phyloP scores from a whole-genome alignment of 1,140 invertebrate genomes.

The Nasonia vitripennis region DNA sequence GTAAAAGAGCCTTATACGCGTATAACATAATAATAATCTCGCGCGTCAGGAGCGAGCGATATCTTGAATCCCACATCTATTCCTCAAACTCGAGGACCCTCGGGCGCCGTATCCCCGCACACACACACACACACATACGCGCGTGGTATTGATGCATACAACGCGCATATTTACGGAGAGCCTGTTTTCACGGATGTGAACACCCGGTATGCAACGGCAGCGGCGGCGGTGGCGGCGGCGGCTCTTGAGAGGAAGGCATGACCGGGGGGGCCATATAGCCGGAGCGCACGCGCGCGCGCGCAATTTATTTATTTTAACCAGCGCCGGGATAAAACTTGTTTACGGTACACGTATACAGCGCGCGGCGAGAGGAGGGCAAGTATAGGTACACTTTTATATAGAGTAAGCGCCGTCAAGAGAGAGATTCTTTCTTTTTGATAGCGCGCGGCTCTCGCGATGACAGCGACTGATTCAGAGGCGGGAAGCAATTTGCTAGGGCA shows the following conservation, averaged over 20 bases:
- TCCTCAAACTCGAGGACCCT: background rate
- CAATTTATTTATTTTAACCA: slow-evolving; percentile 72
- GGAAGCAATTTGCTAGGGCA: slow-evolving; percentile 50
- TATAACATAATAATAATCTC: background rate
- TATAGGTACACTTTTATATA: slow-evolving; percentile 4
- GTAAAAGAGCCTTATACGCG: background rate
- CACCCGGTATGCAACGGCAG: slow-evolving; percentile 67
- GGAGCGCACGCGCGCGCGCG: slow-evolving; percentile 44
- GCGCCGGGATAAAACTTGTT: slow-evolving; percentile 71
- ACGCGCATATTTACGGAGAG: slow-evolving; percentile 71
- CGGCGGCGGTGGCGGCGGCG: slow-evolving; percentile 44
- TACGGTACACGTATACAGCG: slow-evolving; percentile 56
- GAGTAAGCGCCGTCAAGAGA: slow-evolving; percentile 33
- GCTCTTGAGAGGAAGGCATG: slow-evolving; percentile 58
- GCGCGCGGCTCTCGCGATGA: slow-evolving; percentile 32
- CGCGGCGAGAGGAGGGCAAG: background rate
- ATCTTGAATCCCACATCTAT: background rate
- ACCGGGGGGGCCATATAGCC: slow-evolving; percentile 50
- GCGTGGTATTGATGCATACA: slow-evolving; percentile 70
- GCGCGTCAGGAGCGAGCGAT: background rate
- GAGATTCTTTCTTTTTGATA: slow-evolving; percentile 31
- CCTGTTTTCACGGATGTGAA: slow-evolving; percentile 74
- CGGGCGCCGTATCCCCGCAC: background rate
- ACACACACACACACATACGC: slow-evolving; percentile 39
- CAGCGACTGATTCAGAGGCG: slow-evolving; percentile 50